These are phyloP conservation scores for Tenthredo mesomela DNA, from an alignment of 2,888 invertebrate species.

Conservation along the genomic window DNA sequence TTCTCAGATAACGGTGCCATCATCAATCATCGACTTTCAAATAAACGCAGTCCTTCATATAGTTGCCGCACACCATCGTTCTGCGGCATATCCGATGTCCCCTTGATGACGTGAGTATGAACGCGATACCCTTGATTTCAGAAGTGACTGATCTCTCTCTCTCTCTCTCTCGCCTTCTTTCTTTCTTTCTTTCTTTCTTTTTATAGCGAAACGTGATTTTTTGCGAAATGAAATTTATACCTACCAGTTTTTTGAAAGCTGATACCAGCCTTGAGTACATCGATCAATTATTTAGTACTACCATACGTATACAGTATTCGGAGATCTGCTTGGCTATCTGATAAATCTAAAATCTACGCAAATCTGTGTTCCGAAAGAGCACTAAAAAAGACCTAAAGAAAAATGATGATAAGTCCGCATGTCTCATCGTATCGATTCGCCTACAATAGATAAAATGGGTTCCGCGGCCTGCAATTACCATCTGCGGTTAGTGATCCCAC, in stretches of 20 bases:
- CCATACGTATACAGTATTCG: neutral
- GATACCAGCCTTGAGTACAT: neutral
- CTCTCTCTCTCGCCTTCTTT: neutral
- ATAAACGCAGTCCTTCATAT: neutral
- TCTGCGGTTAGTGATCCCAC: neutral
- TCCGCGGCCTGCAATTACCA: neutral
- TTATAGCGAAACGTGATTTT: conserved; percentile 12
- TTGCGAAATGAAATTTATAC: conserved; percentile 22
- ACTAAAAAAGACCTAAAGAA: neutral
- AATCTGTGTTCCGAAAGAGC: neutral
- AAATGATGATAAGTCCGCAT: neutral
- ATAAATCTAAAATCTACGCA: neutral
- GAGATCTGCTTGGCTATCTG: neutral
- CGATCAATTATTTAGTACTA: neutral
- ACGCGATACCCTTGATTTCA: conserved; percentile 30
- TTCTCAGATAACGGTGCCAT: conserved; percentile 28
- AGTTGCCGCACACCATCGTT: conserved; percentile 6
- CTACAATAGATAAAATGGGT: neutral
- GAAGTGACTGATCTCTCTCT: neutral
- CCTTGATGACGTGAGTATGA: conserved; percentile 36
- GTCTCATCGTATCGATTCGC: neutral
- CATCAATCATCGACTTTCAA: conserved; percentile 46
- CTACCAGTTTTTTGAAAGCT: neutral
- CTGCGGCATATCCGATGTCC: conserved; percentile 28
- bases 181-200: too few relatives aligned